Base-by-base conservation (phyloP, 2,888 invertebrate species). In the Dasysyrphus tricinctus region DNA sequence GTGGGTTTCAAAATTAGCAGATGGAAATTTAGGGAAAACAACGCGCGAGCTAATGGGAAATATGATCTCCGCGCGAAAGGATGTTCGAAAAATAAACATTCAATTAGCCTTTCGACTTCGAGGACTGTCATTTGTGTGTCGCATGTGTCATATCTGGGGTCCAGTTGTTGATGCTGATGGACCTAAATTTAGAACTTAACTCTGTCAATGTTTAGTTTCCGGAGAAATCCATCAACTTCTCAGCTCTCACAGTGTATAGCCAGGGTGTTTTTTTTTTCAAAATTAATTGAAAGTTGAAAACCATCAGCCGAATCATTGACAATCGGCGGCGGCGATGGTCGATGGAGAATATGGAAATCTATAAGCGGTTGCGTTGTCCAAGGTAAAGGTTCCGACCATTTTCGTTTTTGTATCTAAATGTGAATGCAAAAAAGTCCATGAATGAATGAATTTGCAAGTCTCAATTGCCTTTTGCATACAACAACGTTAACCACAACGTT, bases 391-490 rank as follows among this genome's bases (percentile, higher is more conserved):
- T 79, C 16, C 61, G 3, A 67, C 84, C 84, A 76, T 84, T 84
- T 84, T 80, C 54, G 80, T 56, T 34, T 32, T 32, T 76, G 16
- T 16, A 54, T 51, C 11, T 42, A 29, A 61, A 42, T 42, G 70
- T 44, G 54, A 69, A 80, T 63, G 77, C 75, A 51, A 80, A 49
- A 74, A 76, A 63, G 59, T 67, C 80, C 76, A 72, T 76, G 81
- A 63, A 76, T 85, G 85, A 85, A 81, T 81, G 77, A 81, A 85
- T 85, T 81, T 85, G 85, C 85, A 85, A 85, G 73, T 85, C 69
- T 29, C 77, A 42, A 63, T 63, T 63, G 77, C 77, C 77, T 85
- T 85, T 85, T 85, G 81, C 81, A 80, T 80, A 73, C 73, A 75
- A 63, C 75, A 47, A 29, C 51, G 54, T 39, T n/a, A 34, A 29